A percentile compares a stretch with the other conserved stretches of the same genome.
Evolutionary conservation across 2,797 vertebrate genomes (phyloP).

Genomic region (Cyprinella venusta): DNA sequence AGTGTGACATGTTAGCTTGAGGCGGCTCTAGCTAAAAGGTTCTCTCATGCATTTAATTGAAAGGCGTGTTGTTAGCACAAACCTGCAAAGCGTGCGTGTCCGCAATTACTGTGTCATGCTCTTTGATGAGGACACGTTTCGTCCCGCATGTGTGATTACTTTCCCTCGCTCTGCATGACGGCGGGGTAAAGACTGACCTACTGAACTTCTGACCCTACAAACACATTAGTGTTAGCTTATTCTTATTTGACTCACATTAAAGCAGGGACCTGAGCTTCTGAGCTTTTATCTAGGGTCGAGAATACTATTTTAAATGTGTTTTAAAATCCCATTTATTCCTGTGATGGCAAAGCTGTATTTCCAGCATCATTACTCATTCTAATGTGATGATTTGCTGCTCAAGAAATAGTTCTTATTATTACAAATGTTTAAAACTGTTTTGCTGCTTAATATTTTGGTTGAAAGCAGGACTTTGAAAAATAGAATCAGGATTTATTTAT

Average conservation of each 20-base stretch:
- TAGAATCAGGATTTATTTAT: neutral
- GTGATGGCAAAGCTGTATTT: neutral
- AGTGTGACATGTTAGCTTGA: conserved; percentile 61
- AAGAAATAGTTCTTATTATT: neutral
- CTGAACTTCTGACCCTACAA: conserved; percentile 9
- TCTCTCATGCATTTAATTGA: conserved; percentile 56
- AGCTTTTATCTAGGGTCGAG: neutral
- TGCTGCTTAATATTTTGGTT: neutral
- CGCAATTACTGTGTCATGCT: conserved; percentile 48
- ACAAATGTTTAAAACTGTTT: neutral
- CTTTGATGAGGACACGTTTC: conserved; percentile 45
- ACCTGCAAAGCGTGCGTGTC: conserved; percentile 36
- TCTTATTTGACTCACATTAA: neutral
- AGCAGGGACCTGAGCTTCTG: neutral
- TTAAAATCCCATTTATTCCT: neutral
- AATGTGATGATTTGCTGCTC: neutral
- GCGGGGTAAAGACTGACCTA: neutral
- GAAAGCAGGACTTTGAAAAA: neutral
- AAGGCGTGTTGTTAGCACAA: conserved; percentile 54
- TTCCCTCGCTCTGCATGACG: neutral
- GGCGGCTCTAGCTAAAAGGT: conserved; percentile 56
- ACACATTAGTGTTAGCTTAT: conserved; percentile 22
- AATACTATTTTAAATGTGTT: neutral
- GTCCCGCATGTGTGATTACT: conserved; percentile 9
- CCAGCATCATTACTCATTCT: neutral